A percentile compares a stretch with the other conserved stretches of the same genome.
These are phyloP conservation scores for Ischnus inquisitorius DNA, from an alignment of 2,888 invertebrate species.

Conservation along the genomic window DNA sequence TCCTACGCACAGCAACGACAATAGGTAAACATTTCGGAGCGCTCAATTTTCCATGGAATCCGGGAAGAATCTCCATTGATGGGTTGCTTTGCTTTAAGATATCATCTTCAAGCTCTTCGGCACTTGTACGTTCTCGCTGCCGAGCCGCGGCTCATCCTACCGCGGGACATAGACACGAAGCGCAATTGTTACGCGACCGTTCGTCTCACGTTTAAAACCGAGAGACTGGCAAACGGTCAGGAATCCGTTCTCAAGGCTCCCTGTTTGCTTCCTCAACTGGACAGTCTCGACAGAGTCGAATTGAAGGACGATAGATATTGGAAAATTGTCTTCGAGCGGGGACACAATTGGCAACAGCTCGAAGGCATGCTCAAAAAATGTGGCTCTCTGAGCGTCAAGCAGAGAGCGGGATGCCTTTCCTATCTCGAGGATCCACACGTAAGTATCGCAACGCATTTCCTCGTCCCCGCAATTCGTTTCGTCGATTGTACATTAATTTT, in stretches of 20 bases:
- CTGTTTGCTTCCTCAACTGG: conserved; percentile 94
- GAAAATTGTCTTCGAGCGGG: conserved; percentile 93
- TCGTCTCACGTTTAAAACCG: conserved; percentile 81
- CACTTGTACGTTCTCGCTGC: conserved; percentile 98
- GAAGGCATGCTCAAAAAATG: conserved; percentile 89
- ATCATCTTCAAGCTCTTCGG: conserved; percentile 98
- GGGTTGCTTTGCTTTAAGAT: conserved; percentile 87
- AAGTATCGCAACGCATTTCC: conserved; percentile 43
- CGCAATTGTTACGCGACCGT: conserved; percentile 94
- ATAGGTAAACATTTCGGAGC: conserved; percentile 88
- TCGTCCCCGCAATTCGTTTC: background rate
- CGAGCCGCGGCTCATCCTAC: conserved; percentile 95
- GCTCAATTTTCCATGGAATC: background rate
- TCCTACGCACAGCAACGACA: conserved; percentile 98
- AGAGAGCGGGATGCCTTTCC: conserved; percentile 95
- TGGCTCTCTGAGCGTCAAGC: conserved; percentile 93
- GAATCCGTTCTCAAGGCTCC: conserved; percentile 91
- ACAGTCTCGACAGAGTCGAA: conserved; percentile 90
- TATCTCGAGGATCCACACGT: conserved; percentile 93
- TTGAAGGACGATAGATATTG: conserved; percentile 95
- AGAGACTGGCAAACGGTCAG: conserved; percentile 86
- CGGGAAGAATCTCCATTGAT: background rate
- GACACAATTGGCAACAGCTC: conserved; percentile 94
- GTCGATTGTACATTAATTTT: background rate
- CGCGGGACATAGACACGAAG: conserved; percentile 93